Evolutionary conservation across 2,797 vertebrate genomes (phyloP).

Genomic region (Erethizon dorsatum): DNA sequence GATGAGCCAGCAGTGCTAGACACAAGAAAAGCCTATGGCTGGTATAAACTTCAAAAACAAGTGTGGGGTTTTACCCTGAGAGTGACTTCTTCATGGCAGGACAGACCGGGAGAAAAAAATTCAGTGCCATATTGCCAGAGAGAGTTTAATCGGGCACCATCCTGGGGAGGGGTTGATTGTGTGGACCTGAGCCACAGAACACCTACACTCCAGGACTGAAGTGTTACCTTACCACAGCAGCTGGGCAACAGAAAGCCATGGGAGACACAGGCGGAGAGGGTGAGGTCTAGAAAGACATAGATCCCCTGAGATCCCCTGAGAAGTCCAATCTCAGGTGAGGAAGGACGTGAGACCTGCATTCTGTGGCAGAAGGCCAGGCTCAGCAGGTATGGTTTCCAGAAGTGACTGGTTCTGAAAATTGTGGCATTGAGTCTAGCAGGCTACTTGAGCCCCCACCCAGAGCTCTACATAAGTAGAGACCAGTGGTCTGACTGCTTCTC

Average conservation of each 20-base stretch:
- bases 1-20: no score
- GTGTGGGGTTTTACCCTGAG: no score
- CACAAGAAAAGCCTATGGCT: no score
- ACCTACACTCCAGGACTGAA: neutral
- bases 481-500: neutral
- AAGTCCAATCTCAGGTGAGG: neutral
- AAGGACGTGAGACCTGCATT: neutral
- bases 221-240: neutral
- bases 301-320: no score
- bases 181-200: neutral
- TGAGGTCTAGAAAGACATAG: neutral
- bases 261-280: neutral
- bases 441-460: neutral
- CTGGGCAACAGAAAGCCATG: neutral
- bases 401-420: neutral
- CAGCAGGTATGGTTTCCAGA: neutral
- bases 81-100: no score
- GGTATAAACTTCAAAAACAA: no score
- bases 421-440: neutral
- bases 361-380: neutral
- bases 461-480: neutral
- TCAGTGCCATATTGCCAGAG: neutral
- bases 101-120: neutral
- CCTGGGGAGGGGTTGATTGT: neutral
- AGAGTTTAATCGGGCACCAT: neutral